Base-by-base conservation (phyloP, 2,113 vertebrate genomes). In the Egretta garzetta region DNA sequence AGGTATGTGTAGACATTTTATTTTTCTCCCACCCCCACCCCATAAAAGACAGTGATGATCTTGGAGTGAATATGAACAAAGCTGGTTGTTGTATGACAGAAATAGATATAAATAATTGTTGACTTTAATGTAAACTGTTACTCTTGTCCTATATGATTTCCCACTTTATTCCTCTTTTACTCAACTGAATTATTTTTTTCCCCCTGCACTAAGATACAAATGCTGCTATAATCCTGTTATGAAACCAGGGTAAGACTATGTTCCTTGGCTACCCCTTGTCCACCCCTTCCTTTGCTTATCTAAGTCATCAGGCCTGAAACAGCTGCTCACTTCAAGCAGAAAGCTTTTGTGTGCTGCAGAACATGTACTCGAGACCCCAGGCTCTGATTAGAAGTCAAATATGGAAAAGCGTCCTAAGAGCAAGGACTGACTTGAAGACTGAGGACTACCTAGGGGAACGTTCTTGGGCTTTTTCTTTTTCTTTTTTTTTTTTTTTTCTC, bases 1-100 rank as follows among this genome's bases (percentile, higher is more conserved):
- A 98, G 98, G 98, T 98, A 75, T 1, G 91, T 92, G n/a, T 8
- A 45, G 30, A 33, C 10, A 5, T n/a, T 15, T 21, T 32, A 8
- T 55, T 9, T 16, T 72, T 20, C 26, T 47, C 11, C 18, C 10
- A 14, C n/a, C 18, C 20, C 14, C 22, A 23, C 35, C 24, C 45
- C 35, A 8, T 39, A 53, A 71, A 71, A 85, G 39, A 60, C 62
- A 47, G 28, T 6, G 21, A 21, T 58, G 39, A 19, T 17, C 22
- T 24, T 18, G 10, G 24, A 62, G 33, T 37, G 26, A 64, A 4
- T 52, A 19, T 20, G 68, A 37, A 32, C 1, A 1, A 9, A 60
- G 21, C 15, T 21, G 24, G n/a, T 4, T 41, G 49, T 10, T n/a
- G 32, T 2, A 0, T 62, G 43, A 19, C 33, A 81, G 66, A 26